Evolutionary conservation across 2,113 vertebrate species (phyloP).

Genomic region (Mionectes macconnelli): DNA sequence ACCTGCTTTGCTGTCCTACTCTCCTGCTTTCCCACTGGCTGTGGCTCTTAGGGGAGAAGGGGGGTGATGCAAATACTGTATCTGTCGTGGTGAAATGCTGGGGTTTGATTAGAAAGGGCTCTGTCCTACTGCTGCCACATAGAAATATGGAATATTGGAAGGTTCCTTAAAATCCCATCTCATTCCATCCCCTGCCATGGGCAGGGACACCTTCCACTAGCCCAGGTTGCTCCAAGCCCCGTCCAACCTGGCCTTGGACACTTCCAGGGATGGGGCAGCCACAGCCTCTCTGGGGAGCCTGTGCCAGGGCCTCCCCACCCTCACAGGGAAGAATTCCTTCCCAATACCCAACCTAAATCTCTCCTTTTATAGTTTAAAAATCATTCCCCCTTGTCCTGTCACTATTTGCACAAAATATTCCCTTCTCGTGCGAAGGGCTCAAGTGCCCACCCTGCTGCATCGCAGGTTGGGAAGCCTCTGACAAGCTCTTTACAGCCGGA

Average conservation of each 20-base stretch:
- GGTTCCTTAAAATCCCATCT: neutral
- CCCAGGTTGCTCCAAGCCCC: neutral
- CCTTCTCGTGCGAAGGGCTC: accelerated
- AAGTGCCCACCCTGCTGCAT: neutral
- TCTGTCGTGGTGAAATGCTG: accelerated
- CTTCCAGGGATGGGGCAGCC: neutral
- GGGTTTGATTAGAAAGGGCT: neutral
- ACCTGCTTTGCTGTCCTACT: neutral
- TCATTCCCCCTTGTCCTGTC: no score
- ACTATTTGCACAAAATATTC: neutral
- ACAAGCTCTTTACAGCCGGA: neutral
- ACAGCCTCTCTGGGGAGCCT: neutral
- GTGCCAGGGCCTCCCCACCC: neutral
- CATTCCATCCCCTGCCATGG: neutral
- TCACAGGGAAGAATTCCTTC: neutral
- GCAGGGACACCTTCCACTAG: neutral
- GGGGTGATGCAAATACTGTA: neutral
- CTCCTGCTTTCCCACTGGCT: neutral
- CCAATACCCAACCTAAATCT: neutral
- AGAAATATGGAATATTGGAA: neutral
- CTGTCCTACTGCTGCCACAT: neutral
- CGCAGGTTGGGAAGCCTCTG: neutral
- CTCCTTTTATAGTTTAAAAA: neutral
- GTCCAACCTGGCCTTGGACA: accelerated
- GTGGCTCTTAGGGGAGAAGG: neutral